Evolutionary conservation across 2,113 vertebrate genomes (phyloP).

Genomic region (Empidonax alnorum): DNA sequence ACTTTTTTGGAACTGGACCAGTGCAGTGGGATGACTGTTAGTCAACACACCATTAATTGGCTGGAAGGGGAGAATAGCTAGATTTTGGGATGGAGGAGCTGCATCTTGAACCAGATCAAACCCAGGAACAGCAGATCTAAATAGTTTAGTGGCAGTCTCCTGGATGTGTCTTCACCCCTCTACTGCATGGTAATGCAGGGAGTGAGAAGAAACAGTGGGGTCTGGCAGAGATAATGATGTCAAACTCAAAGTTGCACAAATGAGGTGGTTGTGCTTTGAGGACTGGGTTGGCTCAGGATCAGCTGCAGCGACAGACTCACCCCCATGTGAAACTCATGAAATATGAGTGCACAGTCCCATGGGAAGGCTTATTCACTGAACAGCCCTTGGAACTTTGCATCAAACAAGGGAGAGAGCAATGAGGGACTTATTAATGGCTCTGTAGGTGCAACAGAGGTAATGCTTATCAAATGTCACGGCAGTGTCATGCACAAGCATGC

Average conservation of each 20-base stretch:
- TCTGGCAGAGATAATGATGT: neutral
- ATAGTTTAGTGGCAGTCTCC: neutral
- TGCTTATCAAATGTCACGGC: neutral
- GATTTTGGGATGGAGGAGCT: neutral
- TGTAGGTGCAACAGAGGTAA: neutral
- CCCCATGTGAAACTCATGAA: neutral
- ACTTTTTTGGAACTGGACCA: neutral
- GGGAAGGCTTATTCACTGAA: neutral
- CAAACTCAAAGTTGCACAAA: rapidly evolving
- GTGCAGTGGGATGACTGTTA: neutral
- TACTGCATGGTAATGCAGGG: too few species aligned
- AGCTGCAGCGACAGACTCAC: neutral
- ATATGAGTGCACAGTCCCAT: neutral
- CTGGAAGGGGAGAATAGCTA: neutral
- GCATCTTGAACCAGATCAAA: neutral
- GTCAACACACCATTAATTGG: neutral
- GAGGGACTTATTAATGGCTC: neutral
- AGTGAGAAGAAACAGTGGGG: neutral
- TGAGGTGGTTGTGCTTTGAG: neutral
- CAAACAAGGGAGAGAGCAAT: neutral
- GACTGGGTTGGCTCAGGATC: neutral
- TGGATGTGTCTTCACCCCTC: neutral
- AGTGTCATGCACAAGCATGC: rapidly evolving
- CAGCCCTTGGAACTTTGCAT: neutral
- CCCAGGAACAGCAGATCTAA: neutral